Conservation (phyloP, 1,140 invertebrate genomes). For the Drosophila subpulchrella region DNA sequence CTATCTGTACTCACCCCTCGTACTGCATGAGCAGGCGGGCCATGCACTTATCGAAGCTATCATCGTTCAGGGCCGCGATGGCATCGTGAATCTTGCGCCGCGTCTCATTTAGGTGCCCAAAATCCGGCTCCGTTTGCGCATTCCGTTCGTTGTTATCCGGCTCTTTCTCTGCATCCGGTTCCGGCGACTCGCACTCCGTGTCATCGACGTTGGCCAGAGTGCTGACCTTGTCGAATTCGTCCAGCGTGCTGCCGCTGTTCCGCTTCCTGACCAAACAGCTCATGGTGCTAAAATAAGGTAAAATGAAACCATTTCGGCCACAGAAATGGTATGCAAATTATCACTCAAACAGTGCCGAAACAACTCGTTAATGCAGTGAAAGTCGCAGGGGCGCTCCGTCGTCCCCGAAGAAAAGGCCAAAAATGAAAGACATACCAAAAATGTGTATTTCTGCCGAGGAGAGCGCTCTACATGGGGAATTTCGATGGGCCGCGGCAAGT, state of each 20-base stretch:
- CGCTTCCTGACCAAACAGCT: conserved; percentile 29
- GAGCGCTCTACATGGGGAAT: conserved; percentile 24
- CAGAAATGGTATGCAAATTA: conserved; percentile 9
- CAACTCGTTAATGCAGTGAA: conserved; percentile 47
- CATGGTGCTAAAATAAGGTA: conserved; percentile 13
- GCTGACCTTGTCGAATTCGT: conserved; percentile 45
- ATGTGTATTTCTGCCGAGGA: conserved; percentile 8
- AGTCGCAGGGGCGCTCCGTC: conserved; percentile 17
- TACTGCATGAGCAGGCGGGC: conserved; percentile 55
- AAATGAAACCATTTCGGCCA: background rate
- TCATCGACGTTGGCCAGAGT: conserved; percentile 29
- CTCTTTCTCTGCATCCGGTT: conserved; percentile 16
- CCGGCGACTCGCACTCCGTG: conserved; percentile 9
- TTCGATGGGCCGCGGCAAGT: conserved; percentile 22
- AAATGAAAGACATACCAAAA: conserved; percentile 35
- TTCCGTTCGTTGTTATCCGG: conserved; percentile 7
- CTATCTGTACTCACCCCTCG: conserved; percentile 47
- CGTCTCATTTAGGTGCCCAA: conserved; percentile 56
- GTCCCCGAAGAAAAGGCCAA: conserved; percentile 15
- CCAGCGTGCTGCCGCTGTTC: conserved; percentile 27
- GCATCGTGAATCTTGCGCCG: conserved; percentile 59
- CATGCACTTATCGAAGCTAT: conserved; percentile 59
- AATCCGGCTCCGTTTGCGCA: conserved; percentile 30
- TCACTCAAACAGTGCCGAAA: background rate
- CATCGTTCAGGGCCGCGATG: conserved; percentile 62